Percentiles rank a stretch among this genome's conserved stretches.
These are phyloP conservation scores for Pterobdella sp. DNA, from an alignment of 2,888 invertebrate species.

Conservation along the genomic window DNA sequence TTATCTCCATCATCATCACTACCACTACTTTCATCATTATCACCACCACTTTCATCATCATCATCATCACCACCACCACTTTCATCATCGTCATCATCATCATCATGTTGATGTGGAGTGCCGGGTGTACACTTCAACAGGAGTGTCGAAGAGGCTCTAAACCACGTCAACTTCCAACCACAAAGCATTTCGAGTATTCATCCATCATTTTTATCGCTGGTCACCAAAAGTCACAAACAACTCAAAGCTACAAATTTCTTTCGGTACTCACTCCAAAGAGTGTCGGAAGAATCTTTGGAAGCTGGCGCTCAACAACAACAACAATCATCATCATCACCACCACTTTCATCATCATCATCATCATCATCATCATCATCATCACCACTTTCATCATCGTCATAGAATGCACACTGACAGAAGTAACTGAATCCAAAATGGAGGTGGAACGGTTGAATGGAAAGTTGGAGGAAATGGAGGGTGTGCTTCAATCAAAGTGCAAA, in stretches of 20 bases:
- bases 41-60: conserved; percentile 19
- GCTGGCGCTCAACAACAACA: too few relatives aligned
- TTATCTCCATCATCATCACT: background rate
- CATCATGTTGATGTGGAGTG: background rate
- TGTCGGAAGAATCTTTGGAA: too few relatives aligned
- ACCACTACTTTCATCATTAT: conserved; percentile 5
- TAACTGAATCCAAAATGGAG: conserved; percentile 44
- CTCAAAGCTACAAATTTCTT: too few relatives aligned
- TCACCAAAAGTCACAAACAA: too few relatives aligned
- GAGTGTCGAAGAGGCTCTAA: too few relatives aligned
- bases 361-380: conserved; percentile 19
- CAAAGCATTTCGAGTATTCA: too few relatives aligned
- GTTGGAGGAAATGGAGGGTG: conserved; percentile 11
- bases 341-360: conserved; percentile 18
- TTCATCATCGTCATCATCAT: conserved; percentile 6
- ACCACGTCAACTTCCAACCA: too few relatives aligned
- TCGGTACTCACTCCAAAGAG: too few relatives aligned
- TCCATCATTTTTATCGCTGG: too few relatives aligned
- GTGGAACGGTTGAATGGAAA: conserved; percentile 38
- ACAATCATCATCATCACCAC: conserved; percentile 23
- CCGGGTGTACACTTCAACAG: too few relatives aligned
- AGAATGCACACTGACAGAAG: too few relatives aligned
- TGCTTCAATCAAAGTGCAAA: conserved; percentile 1
- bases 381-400: background rate
- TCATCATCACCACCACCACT: conserved; percentile 23